Evolutionary conservation across 2,113 vertebrate genomes (phyloP).

Genomic region (Cephalopterus ornatus): DNA sequence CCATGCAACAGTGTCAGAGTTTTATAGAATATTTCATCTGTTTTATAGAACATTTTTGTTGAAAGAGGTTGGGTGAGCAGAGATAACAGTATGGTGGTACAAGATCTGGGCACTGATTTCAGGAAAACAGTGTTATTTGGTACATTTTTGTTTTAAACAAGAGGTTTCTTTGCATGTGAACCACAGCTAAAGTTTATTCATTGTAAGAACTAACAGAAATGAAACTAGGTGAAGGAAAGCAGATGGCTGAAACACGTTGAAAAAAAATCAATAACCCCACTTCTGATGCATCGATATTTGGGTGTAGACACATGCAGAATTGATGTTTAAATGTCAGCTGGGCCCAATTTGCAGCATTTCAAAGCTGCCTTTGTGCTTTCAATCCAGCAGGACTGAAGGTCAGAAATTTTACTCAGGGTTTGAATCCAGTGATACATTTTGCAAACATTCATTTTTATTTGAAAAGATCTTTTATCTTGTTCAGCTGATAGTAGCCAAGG

Average conservation of each 20-base stretch:
- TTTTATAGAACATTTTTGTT: neutral
- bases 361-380: conserved; percentile 28
- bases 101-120: neutral
- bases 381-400: conserved; percentile 33
- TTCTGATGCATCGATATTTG: conserved; percentile 54
- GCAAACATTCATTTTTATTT: neutral
- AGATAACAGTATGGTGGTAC: neutral
- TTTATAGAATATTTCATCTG: no score
- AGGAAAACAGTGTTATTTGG: neutral
- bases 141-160: neutral
- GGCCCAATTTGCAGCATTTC: conserved; percentile 52
- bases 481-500: neutral
- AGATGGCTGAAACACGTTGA: conserved; percentile 37
- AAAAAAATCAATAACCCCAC: conserved; percentile 55
- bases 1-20: neutral
- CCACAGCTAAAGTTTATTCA: neutral
- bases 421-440: neutral
- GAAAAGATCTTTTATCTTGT: neutral
- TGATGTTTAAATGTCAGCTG: conserved; percentile 61
- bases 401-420: conserved; percentile 37
- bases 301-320: conserved; percentile 39
- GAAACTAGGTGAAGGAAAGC: conserved; percentile 12
- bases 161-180: neutral
- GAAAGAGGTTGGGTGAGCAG: neutral
- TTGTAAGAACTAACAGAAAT: conserved; percentile 6